Conservation (phyloP, 1,140 invertebrate species). For the Sinonovacula constricta region DNA sequence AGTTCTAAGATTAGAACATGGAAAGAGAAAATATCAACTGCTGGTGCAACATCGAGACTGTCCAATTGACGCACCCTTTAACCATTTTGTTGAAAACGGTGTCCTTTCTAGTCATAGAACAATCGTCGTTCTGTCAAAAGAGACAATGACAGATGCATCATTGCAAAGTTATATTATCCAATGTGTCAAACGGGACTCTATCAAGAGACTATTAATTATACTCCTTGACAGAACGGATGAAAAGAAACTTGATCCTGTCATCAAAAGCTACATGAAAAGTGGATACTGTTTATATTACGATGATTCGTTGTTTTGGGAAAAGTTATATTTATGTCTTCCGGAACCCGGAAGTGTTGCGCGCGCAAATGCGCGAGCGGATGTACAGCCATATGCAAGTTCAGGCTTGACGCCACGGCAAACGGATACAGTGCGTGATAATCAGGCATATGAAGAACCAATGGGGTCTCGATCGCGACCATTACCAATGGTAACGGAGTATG, state of each 20-base stretch:
- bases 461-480: constrained; percentile 15
- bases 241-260: constrained; percentile 17
- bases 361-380: constrained; percentile 19
- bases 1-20: constrained; percentile 37
- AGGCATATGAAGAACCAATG: constrained; percentile 44
- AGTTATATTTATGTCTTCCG: constrained; percentile 39
- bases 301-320: constrained; percentile 47
- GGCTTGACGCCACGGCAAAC: constrained; percentile 11
- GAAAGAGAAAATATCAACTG: constrained; percentile 28
- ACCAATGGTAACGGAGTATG: constrained; percentile 28
- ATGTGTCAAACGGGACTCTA: constrained; percentile 24
- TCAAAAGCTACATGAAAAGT: constrained; percentile 5
- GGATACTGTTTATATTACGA: constrained; percentile 20
- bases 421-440: constrained; percentile 28
- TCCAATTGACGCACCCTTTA: constrained; percentile 7
- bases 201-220: constrained; percentile 17
- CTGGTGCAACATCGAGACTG: constrained; percentile 44
- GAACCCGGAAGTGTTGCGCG: constrained; percentile 19
- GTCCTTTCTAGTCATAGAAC: constrained; percentile 45
- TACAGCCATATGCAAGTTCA: constrained; percentile 33
- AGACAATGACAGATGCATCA: not conserved
- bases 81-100: constrained; percentile 28
- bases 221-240: constrained; percentile 6
- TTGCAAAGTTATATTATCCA: constrained; percentile 29
- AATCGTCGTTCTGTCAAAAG: constrained; percentile 30